Conservation (phyloP, 37 sponge, comb jelly and placozoan species). For the Petrosia ficiformis region DNA sequence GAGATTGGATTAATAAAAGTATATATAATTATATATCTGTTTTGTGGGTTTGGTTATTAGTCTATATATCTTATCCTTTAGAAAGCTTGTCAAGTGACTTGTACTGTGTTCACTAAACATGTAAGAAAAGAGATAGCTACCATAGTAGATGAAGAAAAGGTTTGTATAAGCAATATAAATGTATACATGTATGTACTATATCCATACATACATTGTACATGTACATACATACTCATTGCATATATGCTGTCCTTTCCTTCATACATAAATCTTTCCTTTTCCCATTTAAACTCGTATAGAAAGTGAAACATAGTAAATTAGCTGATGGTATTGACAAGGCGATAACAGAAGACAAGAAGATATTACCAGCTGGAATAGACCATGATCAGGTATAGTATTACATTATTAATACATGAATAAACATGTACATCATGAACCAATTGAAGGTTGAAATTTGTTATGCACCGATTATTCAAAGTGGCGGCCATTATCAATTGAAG, state of each 20-base stretch:
- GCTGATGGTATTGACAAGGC: constrained; percentile 82
- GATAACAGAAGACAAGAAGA: constrained; percentile 58
- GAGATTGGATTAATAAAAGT: constrained; percentile 80
- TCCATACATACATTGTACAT: too few relatives aligned
- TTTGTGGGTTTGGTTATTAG: background rate
- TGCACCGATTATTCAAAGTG: constrained; percentile 94
- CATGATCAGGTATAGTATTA: constrained; percentile 60
- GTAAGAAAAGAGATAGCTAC: constrained; percentile 88
- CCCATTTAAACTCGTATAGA: constrained; percentile 16
- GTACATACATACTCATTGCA: too few relatives aligned
- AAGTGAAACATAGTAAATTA: constrained; percentile 83
- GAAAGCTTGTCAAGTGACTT: constrained; percentile 84
- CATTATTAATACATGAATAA: background rate
- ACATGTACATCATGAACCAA: background rate
- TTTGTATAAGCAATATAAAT: constrained; percentile 8
- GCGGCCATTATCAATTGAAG: constrained; percentile 87
- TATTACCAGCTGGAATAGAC: constrained; percentile 73
- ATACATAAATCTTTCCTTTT: constrained; percentile 15
- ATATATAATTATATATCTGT: background rate
- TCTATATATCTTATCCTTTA: constrained; percentile 2
- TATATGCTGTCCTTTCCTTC: too few relatives aligned
- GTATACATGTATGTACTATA: constrained; percentile 22
- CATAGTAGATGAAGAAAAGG: constrained; percentile 91
- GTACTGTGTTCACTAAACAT: constrained; percentile 88
- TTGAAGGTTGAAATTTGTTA: constrained; percentile 87